Conservation (phyloP, 2,888 invertebrate genomes). For the Troides helena region DNA sequence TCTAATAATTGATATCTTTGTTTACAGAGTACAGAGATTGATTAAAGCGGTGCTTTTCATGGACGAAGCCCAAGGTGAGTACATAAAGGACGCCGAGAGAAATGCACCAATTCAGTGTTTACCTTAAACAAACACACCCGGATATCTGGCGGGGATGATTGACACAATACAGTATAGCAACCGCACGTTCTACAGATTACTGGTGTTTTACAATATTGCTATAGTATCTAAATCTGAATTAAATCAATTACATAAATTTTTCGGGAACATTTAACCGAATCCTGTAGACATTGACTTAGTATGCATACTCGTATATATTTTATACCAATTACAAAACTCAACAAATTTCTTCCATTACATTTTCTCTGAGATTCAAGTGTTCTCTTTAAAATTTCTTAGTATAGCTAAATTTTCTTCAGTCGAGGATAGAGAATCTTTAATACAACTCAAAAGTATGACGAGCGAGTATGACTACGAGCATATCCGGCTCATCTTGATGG, state of each 20-base stretch:
- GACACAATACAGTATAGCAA: not conserved
- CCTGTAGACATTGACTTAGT: not conserved
- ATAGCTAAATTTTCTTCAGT: too few species aligned
- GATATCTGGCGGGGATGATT: not conserved
- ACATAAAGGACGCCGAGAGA: not conserved
- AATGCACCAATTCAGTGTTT: slow-evolving; percentile 1
- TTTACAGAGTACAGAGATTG: not conserved
- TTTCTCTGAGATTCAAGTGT: too few species aligned
- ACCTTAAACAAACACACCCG: not conserved
- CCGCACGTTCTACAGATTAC: not conserved
- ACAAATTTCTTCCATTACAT: too few species aligned
- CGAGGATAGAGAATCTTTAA: too few species aligned
- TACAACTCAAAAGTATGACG: too few species aligned
- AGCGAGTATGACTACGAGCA: too few species aligned
- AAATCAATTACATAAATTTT: not conserved
- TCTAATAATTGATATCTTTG: too few species aligned
- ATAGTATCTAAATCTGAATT: not conserved
- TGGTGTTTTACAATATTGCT: not conserved
- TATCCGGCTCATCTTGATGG: too few species aligned
- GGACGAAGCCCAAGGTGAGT: not conserved
- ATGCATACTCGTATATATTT: not conserved
- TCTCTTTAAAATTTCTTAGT: too few species aligned
- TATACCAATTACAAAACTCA: not conserved
- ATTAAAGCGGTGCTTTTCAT: not conserved
- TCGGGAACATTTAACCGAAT: not conserved